Evolutionary conservation across 2,113 vertebrate genomes (phyloP), one percentile per base, ranked within the genome.

Genomic region (Rhynchomys soricoides): DNA sequence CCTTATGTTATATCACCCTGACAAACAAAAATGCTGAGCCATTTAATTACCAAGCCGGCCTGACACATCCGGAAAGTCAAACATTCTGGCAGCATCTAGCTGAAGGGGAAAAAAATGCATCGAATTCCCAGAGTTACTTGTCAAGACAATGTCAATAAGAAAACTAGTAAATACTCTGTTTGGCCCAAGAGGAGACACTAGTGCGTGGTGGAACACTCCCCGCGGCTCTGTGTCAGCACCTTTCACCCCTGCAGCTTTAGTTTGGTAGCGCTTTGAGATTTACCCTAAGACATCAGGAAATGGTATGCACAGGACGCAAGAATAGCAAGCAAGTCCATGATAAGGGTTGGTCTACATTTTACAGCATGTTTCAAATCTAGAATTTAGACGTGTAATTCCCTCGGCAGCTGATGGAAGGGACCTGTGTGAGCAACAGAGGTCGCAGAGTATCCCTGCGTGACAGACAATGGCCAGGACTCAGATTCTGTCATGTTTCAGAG

Each of bases 21-120:
- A 97, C 79, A 97, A 98, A 87, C 74, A 96, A 68, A 97, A 98
- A 97, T 94, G 97, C 62, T 95, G 92, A 97, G 93, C 15, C 16
- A 90, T 83, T 90, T 96, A 96, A 94, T 95, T 73, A 73, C 94
- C 96, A 77, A 95, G 68, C 57, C 81, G 85, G 89, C 45, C 90
- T 96, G 79, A 88, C 96, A 29, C 15, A 96, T 89, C n/a, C 82
- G 71, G 52, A 90, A 37, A 90, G 96, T 95, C 97, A 97, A 94
- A 94, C 95, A 96, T 97, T 98, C 96, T 97, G 64, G 66, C 3
- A 10, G 95, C 0, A 0, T 93, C 96, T 83, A 95, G 96, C 83
- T 96, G 48, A 97, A 98, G 68, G 87, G n/a, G 59, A 77, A 96
- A 95, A 95, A 81, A 97, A 79, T 82, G 29, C 59, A 83, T 86